Base-by-base conservation (phyloP, 2,113 vertebrate genomes). In the Australoheros scitulus region DNA sequence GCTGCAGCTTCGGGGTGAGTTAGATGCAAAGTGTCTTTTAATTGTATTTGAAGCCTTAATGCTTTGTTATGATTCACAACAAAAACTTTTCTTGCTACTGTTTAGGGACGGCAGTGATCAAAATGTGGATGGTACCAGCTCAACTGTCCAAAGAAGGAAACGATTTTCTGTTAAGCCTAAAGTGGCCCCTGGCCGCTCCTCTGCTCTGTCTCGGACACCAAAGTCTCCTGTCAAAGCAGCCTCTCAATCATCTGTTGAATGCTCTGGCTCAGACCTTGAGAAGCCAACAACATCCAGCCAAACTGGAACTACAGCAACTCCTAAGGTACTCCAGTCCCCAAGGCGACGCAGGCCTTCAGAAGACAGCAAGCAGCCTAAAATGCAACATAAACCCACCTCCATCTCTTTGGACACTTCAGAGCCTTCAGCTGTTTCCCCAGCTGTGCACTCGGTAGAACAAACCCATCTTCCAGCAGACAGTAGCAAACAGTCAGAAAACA, bases 81-180 rank as follows among this genome's bases (percentile, higher is more conserved):
- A 74, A 55, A 3, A 76, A 65, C 17, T 43, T 2, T 61, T 38
- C 10, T 17, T 74, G 6, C n/a, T 58, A 1, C 3, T 41, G 22
- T 90, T 20, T 84, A 99, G 97, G 5, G 85, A 93, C 91, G 92
- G 87, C 65, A 94, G 91, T 72, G 89, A 81, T 3, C 83, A 88
- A 84, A 87, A 55, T 85, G 85, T 77, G 20, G 95, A 91, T 64
- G 89, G 77, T 77, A 90, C 94, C 70, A 78, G 84, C 80, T 64
- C 93, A 77, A 94, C 91, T 47, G 68, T 94, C 1, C 97, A 97
- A 91, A 97, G 97, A 91, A 97, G 97, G 93, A 98, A 98, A 81
- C 95, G 97, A 9, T 93, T 97, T 84, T 95, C 96, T 61, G 95
- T 97, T 72, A 92, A 95, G 84, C 96, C 97, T 34, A 97, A 96